Conservation (phyloP, 2,888 invertebrate genomes). For the Cephus nigrinus region DNA sequence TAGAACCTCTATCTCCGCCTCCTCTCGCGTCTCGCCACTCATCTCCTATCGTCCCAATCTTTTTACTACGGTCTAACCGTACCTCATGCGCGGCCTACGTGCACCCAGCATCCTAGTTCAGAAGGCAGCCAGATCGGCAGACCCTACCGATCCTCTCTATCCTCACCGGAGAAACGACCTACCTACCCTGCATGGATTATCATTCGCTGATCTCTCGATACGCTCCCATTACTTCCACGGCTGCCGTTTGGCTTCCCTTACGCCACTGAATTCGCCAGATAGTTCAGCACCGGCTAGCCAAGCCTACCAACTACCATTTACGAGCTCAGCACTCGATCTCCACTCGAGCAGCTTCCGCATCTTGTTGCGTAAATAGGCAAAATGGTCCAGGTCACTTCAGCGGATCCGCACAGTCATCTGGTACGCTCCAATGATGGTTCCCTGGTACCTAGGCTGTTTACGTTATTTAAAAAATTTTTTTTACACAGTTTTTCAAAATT, state of each 20-base stretch:
- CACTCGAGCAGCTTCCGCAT: neutral
- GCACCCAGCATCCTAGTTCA: neutral
- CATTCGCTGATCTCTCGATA: conserved; percentile 46
- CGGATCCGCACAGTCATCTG: neutral
- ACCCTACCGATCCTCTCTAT: neutral
- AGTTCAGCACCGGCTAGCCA: neutral
- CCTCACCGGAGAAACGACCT: conserved; percentile 27
- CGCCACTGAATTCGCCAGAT: neutral
- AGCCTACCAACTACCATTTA: neutral
- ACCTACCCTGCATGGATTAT: conserved; percentile 47
- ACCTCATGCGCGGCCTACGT: neutral
- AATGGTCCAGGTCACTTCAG: neutral
- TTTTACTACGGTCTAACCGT: neutral
- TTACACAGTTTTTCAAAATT: neutral
- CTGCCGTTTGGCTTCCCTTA: conserved; percentile 43
- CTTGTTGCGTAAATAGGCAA: neutral
- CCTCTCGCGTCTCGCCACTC: neutral
- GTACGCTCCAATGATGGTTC: too few relatives aligned
- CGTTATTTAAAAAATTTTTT: neutral
- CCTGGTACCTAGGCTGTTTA: neutral
- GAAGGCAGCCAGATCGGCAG: neutral
- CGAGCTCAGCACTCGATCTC: neutral
- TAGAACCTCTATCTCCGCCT: neutral
- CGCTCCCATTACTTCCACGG: conserved; percentile 44
- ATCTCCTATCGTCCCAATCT: neutral